A percentile compares a stretch with the other conserved stretches of the same genome.
Conservation (phyloP, 1,140 invertebrate genomes). For the Lutraria rhynchaena region DNA sequence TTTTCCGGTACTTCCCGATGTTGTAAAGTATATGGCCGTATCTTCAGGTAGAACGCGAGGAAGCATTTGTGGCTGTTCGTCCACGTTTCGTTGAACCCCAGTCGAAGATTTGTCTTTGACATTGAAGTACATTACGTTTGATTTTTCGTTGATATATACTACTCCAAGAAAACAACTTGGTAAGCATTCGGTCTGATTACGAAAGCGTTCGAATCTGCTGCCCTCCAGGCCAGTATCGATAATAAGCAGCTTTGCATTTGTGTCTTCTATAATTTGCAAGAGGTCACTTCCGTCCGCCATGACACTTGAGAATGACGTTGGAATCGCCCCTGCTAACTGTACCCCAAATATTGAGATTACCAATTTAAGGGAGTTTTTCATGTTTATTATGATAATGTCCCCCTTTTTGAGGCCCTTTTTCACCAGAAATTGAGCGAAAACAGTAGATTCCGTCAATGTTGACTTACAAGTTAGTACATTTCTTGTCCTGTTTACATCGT, state of each 20-base stretch:
- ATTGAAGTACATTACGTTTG: background rate
- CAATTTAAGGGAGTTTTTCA: constrained; percentile 36
- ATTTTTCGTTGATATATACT: background rate
- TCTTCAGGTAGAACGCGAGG: constrained; percentile 22
- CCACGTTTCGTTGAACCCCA: background rate
- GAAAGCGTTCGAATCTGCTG: background rate
- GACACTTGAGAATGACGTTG: background rate
- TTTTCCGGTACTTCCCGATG: constrained; percentile 32
- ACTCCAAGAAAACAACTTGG: background rate
- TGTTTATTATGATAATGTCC: background rate
- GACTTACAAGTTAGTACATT: background rate
- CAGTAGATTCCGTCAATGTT: background rate
- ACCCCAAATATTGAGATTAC: background rate
- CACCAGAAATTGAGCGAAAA: background rate
- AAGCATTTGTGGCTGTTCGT: background rate
- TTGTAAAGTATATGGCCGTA: background rate
- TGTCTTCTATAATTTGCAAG: background rate
- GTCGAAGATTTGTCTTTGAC: background rate
- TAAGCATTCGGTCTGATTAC: background rate
- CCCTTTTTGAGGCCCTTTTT: constrained; percentile 22
- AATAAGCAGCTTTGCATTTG: constrained; percentile 4
- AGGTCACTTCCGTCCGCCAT: constrained; percentile 34
- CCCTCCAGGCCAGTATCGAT: background rate
- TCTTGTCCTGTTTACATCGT: background rate
- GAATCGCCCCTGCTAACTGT: constrained; percentile 19